Percentiles rank a stretch among this genome's conserved stretches.
Evolutionary conservation across 2,888 invertebrate genomes (phyloP).

Genomic region (Apocheima hispidaria): DNA sequence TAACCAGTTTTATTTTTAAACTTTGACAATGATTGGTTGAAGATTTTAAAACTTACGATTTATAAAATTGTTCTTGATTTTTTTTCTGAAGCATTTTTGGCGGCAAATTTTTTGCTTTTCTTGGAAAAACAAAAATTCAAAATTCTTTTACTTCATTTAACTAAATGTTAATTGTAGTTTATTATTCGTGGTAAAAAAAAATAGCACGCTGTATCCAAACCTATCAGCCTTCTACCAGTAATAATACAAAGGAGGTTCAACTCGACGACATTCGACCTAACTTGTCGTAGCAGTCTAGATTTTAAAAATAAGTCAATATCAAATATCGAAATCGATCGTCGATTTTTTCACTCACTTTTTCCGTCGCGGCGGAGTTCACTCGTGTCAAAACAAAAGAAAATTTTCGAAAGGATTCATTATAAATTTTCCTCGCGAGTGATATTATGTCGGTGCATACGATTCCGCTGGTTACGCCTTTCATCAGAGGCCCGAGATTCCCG

Average conservation of each 20-base stretch:
- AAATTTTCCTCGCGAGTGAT: conserved; percentile 51
- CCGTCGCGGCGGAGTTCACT: conserved; percentile 58
- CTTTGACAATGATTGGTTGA: neutral
- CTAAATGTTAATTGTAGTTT: neutral
- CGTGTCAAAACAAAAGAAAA: conserved; percentile 49
- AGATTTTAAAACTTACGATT: neutral
- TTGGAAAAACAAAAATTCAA: neutral
- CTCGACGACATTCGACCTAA: conserved; percentile 7
- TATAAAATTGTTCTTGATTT: no score
- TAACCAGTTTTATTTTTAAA: no score
- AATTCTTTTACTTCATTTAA: no score
- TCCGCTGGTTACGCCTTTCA: conserved; percentile 80
- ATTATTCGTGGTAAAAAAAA: neutral
- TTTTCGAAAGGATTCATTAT: conserved; percentile 48
- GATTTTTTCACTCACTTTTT: conserved; percentile 71
- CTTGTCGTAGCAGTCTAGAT: conserved; percentile 57
- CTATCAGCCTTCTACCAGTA: neutral
- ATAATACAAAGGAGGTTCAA: conserved; percentile 28
- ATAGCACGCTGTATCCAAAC: neutral
- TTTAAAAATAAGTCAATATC: conserved; percentile 51
- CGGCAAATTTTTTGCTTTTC: neutral
- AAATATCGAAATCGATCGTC: conserved; percentile 72
- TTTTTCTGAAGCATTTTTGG: neutral
- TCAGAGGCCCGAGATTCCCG: conserved; percentile 82
- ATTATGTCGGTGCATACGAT: conserved; percentile 84